These are phyloP conservation scores for Sander vitreus DNA, from an alignment of 2,113 vertebrate genomes.

Conservation along the genomic window DNA sequence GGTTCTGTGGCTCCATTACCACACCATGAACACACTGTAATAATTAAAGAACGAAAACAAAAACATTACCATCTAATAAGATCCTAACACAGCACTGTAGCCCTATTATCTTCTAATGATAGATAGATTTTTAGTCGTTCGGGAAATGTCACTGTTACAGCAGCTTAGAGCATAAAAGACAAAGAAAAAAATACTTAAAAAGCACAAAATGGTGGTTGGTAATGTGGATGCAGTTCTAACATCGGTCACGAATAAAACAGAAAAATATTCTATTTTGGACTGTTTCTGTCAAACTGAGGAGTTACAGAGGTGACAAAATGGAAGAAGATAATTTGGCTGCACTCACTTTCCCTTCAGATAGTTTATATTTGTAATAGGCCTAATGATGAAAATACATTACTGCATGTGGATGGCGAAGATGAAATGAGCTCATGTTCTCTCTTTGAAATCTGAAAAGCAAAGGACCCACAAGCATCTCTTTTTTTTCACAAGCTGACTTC, in stretches of 20 bases:
- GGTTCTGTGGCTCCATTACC: background rate
- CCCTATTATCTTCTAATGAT: too few species aligned
- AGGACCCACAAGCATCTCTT: background rate
- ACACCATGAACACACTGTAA: too few species aligned
- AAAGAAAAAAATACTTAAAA: too few species aligned
- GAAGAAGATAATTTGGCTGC: constrained; percentile 21
- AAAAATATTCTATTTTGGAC: constrained; percentile 14
- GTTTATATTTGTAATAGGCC: constrained; percentile 22
- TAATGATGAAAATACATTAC: constrained; percentile 47
- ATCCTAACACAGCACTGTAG: too few species aligned
- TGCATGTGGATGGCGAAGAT: background rate
- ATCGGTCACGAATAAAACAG: constrained; percentile 5
- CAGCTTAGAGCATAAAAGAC: too few species aligned
- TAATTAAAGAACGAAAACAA: too few species aligned
- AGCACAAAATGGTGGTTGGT: too few species aligned
- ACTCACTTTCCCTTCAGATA: constrained; percentile 6
- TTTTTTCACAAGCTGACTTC: constrained; percentile 20
- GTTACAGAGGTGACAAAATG: constrained; percentile 32
- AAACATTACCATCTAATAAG: too few species aligned
- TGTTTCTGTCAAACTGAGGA: background rate
- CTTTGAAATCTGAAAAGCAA: constrained; percentile 52
- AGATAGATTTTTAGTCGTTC: too few species aligned
- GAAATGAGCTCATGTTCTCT: constrained; percentile 39
- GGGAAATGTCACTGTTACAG: too few species aligned
- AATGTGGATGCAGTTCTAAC: too few species aligned